A percentile compares a stretch with the other conserved stretches of the same genome.
Evolutionary conservation across 2,797 vertebrate species (phyloP).

Genomic region (Brachyalestes nurse): DNA sequence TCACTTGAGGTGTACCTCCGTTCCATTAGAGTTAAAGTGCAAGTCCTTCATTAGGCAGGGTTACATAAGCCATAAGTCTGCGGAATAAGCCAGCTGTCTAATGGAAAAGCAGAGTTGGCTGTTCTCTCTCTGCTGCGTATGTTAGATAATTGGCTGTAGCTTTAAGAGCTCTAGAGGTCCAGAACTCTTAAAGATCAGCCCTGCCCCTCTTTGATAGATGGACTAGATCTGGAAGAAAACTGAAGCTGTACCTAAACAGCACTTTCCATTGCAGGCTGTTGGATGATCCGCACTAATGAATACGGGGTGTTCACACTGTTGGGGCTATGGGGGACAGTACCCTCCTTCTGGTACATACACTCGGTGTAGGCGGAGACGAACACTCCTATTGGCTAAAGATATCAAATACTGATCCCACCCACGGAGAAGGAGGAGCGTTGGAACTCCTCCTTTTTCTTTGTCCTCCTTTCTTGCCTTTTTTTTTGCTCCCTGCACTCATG

Average conservation of each 20-base stretch:
- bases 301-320: not conserved
- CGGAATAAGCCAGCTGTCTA: conserved; percentile 4
- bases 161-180: conserved; percentile 21
- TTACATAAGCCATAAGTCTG: conserved; percentile 21
- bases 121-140: conserved; percentile 28
- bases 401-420: not conserved
- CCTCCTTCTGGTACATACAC: not conserved
- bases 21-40: conserved; percentile 36
- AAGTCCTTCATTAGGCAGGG: conserved; percentile 36
- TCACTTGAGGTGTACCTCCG: not conserved
- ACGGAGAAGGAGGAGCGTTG: not conserved
- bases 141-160: conserved; percentile 7
- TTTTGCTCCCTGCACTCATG: not conserved
- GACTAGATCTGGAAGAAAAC: not conserved
- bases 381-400: conserved; percentile 29
- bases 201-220: conserved; percentile 22
- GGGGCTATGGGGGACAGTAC: not conserved
- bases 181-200: conserved; percentile 31
- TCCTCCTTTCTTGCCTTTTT: not conserved
- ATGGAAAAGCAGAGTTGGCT: conserved; percentile 20
- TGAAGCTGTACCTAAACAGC: not conserved
- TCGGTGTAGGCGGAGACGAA: not conserved
- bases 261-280: conserved; percentile 9
- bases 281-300: conserved; percentile 14
- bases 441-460: conserved; percentile 21